Conservation (phyloP, 2,888 invertebrate species). For the Nasonovia ribisnigri region DNA sequence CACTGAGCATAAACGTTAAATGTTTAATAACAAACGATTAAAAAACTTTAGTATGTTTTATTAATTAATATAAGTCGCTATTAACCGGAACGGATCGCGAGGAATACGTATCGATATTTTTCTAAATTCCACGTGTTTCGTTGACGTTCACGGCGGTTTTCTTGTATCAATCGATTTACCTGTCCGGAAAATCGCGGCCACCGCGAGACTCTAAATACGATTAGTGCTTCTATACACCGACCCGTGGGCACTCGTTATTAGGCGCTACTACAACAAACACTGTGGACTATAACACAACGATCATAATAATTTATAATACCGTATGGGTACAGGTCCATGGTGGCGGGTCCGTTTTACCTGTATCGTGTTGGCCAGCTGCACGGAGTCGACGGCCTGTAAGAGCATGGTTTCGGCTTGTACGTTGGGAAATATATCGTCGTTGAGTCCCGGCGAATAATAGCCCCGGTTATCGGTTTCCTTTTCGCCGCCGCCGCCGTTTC, state of each 20-base stretch:
- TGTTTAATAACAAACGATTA: background rate
- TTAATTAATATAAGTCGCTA: background rate
- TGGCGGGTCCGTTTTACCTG: constrained; percentile 68
- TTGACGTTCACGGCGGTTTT: background rate
- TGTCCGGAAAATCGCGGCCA: background rate
- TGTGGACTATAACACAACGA: background rate
- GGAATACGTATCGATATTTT: background rate
- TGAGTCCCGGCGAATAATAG: constrained; percentile 75
- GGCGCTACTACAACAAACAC: background rate
- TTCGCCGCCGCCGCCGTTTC: constrained; percentile 38
- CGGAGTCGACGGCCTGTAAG: constrained; percentile 77
- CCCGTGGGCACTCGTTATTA: no score
- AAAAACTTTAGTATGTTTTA: background rate
- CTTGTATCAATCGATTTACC: background rate
- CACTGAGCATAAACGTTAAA: background rate
- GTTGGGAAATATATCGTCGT: constrained; percentile 84
- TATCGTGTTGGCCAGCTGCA: constrained; percentile 73
- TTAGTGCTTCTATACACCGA: no score
- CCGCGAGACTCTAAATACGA: background rate
- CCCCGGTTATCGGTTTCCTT: constrained; percentile 71
- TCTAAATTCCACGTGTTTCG: background rate
- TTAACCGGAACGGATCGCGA: background rate
- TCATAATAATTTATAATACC: background rate
- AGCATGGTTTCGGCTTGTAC: constrained; percentile 78
- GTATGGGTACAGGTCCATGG: background rate